Conservation (phyloP, 2,797 vertebrate species). For the Galagoides demidoff region DNA sequence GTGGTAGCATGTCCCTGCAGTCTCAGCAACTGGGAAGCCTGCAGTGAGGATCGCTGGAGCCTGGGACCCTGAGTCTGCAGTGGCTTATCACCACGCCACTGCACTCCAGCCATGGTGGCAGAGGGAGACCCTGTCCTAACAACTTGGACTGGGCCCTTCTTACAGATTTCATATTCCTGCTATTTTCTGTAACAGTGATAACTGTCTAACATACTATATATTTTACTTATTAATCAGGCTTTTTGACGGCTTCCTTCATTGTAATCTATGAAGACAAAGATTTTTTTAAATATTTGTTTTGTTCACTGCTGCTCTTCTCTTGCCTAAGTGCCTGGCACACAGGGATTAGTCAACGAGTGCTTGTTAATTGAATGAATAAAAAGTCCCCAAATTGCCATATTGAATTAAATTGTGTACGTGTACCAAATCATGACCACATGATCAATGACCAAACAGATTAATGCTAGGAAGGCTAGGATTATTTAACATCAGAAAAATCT, state of each 20-base stretch:
- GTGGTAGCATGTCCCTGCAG: background rate
- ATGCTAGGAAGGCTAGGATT: background rate
- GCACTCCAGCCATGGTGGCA: background rate
- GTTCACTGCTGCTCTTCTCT: background rate
- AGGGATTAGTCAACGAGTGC: background rate
- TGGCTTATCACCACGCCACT: background rate
- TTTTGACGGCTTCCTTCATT: background rate
- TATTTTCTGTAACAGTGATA: background rate
- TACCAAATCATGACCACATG: background rate
- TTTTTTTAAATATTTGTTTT: background rate
- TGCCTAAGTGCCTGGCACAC: background rate
- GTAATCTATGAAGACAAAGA: background rate
- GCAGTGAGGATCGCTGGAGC: background rate
- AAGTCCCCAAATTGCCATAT: background rate
- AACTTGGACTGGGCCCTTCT: background rate
- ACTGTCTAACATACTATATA: background rate
- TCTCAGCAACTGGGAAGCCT: background rate
- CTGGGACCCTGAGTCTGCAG: background rate
- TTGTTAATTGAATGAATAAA: constrained; percentile 11
- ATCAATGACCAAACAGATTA: background rate
- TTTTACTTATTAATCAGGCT: background rate
- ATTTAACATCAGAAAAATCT: constrained; percentile 23
- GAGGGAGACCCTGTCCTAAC: background rate
- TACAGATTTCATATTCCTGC: background rate
- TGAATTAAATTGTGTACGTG: background rate